These are phyloP conservation scores for Cyprinodon variegatus DNA, from an alignment of 2,113 vertebrate species.

Conservation along the genomic window DNA sequence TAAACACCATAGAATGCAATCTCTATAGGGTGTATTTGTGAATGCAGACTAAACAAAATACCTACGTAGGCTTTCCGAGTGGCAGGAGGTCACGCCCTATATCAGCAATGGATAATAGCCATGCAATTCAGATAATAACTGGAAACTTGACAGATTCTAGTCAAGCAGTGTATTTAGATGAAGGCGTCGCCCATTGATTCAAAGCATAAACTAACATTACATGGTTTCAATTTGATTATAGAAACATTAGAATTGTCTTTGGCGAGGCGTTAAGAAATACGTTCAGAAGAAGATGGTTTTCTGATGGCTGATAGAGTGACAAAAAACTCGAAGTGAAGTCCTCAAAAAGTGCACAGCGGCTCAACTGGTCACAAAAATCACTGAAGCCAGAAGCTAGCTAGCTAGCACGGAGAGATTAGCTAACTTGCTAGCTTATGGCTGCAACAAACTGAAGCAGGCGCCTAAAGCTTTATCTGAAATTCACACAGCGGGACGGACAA, in stretches of 20 bases:
- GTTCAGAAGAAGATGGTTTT: not conserved
- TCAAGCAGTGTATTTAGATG: slow-evolving; percentile 43
- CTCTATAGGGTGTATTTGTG: not conserved
- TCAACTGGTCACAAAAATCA: slow-evolving; percentile 41
- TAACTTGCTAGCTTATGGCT: slow-evolving; percentile 52
- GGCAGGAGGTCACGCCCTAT: slow-evolving; percentile 10
- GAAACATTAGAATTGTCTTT: not conserved
- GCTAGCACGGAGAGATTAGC: slow-evolving; percentile 52
- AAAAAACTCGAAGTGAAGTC: slow-evolving; percentile 14
- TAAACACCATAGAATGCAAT: not conserved
- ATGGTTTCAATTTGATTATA: not conserved
- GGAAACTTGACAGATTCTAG: slow-evolving; percentile 19
- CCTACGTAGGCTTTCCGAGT: not conserved
- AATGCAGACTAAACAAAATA: not conserved
- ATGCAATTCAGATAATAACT: not conserved
- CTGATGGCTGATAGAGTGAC: not conserved
- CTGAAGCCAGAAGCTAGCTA: slow-evolving; percentile 60
- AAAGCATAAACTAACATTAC: slow-evolving; percentile 4
- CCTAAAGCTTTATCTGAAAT: not conserved
- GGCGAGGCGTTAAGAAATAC: not conserved
- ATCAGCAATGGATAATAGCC: not conserved
- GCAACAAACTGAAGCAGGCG: slow-evolving; percentile 23
- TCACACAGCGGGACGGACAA: rapidly evolving
- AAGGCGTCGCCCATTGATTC: slow-evolving; percentile 75
- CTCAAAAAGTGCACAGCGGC: slow-evolving; percentile 28